phyloP scores from a whole-genome alignment of 2,888 invertebrate species.

The Synergus itoensis region DNA sequence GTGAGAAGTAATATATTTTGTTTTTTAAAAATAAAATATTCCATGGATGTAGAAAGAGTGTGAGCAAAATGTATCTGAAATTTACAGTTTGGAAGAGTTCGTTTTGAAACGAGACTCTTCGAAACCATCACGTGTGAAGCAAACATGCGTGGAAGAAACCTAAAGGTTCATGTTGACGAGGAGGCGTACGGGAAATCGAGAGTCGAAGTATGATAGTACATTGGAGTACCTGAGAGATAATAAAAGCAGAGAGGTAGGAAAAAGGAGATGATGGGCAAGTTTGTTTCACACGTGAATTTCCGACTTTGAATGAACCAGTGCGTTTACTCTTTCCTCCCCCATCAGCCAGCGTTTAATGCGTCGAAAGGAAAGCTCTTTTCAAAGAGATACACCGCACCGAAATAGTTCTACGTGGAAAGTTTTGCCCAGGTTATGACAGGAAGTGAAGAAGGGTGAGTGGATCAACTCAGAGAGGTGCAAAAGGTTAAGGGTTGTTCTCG shows the following conservation, averaged over 20 bases:
- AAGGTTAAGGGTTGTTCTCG: constrained; percentile 41
- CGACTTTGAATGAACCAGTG: constrained; percentile 52
- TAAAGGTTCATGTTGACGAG: constrained; percentile 56
- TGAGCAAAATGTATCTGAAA: constrained; percentile 4
- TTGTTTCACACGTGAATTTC: constrained; percentile 63
- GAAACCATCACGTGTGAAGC: constrained; percentile 56
- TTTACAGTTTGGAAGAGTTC: neutral
- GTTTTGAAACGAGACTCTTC: neutral
- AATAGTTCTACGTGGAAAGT: constrained; percentile 60
- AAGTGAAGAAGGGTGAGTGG: constrained; percentile 37
- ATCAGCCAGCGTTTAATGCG: constrained; percentile 47
- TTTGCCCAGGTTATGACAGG: constrained; percentile 57
- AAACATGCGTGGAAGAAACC: constrained; percentile 56
- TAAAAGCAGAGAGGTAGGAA: constrained; percentile 36
- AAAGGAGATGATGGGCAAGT: constrained; percentile 51
- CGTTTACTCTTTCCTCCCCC: constrained; percentile 49
- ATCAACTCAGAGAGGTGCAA: constrained; percentile 36
- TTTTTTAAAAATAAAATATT: neutral
- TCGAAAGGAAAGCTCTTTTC: constrained; percentile 58
- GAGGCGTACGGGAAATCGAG: constrained; percentile 49
- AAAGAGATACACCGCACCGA: constrained; percentile 58
- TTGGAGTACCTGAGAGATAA: constrained; percentile 27
- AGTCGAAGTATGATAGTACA: constrained; percentile 18
- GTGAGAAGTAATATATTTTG: neutral
- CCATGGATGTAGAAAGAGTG: neutral